Base-by-base conservation (phyloP, 1,140 invertebrate genomes). In the Achroia grisella region DNA sequence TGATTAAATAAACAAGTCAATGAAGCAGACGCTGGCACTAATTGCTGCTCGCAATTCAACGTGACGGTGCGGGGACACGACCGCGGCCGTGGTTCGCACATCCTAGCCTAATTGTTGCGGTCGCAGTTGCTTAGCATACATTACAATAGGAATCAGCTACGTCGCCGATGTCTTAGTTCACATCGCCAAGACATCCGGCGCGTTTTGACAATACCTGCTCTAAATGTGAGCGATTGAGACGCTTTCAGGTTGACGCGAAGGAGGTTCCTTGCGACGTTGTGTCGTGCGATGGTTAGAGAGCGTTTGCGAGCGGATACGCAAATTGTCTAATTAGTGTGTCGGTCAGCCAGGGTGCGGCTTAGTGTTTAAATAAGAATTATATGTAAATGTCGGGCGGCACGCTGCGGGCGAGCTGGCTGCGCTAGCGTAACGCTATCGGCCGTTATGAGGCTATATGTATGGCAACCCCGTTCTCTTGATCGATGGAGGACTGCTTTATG, bases 241-340 rank as follows among this genome's bases (percentile, higher is more conserved):
- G 27, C 27, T 36, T 40, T 5, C 10, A 13, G 37, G 34, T 35
- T 10, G 2, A 9, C 11, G 27, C 11, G 23, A 23, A 8, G 28
- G 15, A 23, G 15, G 12, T 43, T 43, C 27, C 9, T 11, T 54
- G 44, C 37, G 40, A 11, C 13, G 47, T 12, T 10, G 17, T 13
- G 14, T 23, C 17, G 32, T 15, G 28, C 17, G n/a, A n/a, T 10
- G 41, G 44, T 50, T n/a, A n/a, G 52, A 15, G 34, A 57, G 48
- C 49, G 50, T 48, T 44, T 62, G 52, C 56, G 30, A 65, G 43
- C 56, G 58, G 60, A 66, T 69, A 78, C 64, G 72, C 67, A 81
- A 78, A 81, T 81, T 69, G 74, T 55, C 62, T 78, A 75, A 81
- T 81, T 78, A 81, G 59, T 65, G 60, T 62, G 59, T 52, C 56